These are phyloP conservation scores for Laticauda colubrina DNA, from an alignment of 2,113 vertebrate genomes.

Conservation along the genomic window DNA sequence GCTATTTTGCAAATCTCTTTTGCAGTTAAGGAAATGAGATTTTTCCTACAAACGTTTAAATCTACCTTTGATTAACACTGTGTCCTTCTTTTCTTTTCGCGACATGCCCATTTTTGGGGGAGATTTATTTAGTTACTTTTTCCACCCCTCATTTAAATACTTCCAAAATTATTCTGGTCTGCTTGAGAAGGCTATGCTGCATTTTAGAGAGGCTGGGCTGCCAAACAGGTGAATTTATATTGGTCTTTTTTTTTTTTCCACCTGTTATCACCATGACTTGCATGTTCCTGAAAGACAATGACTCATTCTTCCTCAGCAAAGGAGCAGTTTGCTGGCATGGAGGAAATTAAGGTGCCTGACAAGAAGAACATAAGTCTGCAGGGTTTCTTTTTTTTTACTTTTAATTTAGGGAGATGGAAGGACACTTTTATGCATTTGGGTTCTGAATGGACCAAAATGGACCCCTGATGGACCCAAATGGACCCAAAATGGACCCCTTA, in stretches of 20 bases:
- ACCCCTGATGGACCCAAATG: no score
- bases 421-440: not conserved
- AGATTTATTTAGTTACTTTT: not conserved
- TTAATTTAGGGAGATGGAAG: not conserved
- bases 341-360: not conserved
- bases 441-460: not conserved
- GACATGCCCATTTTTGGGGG: not conserved
- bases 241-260: not conserved
- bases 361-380: not conserved
- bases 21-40: not conserved
- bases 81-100: not conserved
- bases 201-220: not conserved
- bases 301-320: conserved; percentile 27
- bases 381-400: not conserved
- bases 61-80: not conserved
- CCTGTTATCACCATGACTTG: conserved; percentile 40
- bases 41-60: not conserved
- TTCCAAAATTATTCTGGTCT: not conserved
- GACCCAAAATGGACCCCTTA: not conserved
- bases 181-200: not conserved
- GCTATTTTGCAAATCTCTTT: not conserved
- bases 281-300: conserved; percentile 28
- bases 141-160: not conserved
- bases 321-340: conserved; percentile 1
- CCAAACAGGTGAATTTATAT: not conserved